Evolutionary conservation across 2,113 vertebrate genomes (phyloP).

Genomic region (Symphodus melops): DNA sequence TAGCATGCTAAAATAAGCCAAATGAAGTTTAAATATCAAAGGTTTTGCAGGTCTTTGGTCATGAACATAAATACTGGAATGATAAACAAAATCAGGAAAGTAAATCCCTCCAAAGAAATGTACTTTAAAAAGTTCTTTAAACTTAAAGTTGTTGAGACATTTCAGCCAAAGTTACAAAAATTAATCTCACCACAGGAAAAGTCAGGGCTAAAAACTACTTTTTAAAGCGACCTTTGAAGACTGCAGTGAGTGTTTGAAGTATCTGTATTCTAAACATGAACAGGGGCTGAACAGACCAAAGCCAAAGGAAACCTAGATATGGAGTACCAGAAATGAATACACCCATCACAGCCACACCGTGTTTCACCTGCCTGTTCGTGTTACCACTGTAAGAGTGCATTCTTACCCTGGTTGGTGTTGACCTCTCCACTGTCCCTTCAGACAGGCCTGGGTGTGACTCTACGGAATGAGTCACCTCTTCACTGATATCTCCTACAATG

Average conservation of each 20-base stretch:
- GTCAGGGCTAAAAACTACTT: too few relatives aligned
- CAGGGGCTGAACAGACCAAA: background rate
- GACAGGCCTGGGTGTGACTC: constrained; percentile 48
- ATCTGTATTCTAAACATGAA: background rate
- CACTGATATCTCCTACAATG: constrained; percentile 65
- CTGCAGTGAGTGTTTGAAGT: background rate
- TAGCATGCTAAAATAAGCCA: too few relatives aligned
- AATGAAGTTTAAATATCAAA: too few relatives aligned
- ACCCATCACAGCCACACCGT: background rate
- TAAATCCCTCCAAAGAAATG: background rate
- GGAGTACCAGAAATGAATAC: background rate
- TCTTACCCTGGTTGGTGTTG: constrained; percentile 78
- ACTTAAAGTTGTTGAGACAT: too few relatives aligned
- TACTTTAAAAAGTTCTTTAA: too few relatives aligned
- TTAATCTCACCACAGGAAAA: too few relatives aligned
- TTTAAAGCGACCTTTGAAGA: background rate
- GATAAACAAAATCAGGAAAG: background rate
- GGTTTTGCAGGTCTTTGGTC: too few relatives aligned
- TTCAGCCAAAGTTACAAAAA: too few relatives aligned
- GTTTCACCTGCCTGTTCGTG: background rate
- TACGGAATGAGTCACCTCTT: constrained; percentile 53
- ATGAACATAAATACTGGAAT: background rate
- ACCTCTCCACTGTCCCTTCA: constrained; percentile 58
- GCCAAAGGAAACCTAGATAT: background rate
- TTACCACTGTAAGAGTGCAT: background rate